Evolutionary conservation across 2,113 vertebrate genomes (phyloP).

Genomic region (Corythaeola cristata): DNA sequence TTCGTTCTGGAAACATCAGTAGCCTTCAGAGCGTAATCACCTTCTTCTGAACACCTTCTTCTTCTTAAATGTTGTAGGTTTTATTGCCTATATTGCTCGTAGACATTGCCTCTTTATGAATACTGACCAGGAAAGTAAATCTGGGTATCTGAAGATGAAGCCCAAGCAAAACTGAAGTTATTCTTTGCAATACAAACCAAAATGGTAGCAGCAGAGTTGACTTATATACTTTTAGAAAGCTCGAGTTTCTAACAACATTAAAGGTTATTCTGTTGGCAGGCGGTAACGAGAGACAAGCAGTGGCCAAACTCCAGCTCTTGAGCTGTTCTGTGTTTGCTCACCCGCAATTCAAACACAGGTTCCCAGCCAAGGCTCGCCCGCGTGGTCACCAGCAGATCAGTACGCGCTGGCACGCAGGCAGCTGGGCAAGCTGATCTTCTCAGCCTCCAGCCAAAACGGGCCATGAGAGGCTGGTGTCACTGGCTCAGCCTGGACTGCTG

Average conservation of each 20-base stretch:
- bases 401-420: not conserved
- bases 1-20: not conserved
- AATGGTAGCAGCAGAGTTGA: not conserved
- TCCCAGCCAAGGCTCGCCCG: not conserved
- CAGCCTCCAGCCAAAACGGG: not conserved
- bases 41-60: not conserved
- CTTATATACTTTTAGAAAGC: not conserved
- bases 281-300: not conserved
- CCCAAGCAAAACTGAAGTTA: not conserved
- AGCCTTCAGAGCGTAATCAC: not conserved
- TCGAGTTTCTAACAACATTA: not conserved
- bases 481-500: not conserved
- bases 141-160: not conserved
- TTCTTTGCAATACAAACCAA: not conserved
- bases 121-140: constrained; percentile 1
- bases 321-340: not conserved
- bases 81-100: not conserved
- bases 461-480: not conserved
- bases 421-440: not conserved
- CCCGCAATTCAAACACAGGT: not conserved
- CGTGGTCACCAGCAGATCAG: not conserved
- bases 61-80: not conserved
- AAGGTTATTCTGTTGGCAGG: not conserved
- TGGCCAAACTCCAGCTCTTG: not conserved
- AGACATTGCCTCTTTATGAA: not conserved